These are phyloP conservation scores for Adela reaumurella DNA, from an alignment of 2,888 invertebrate genomes.

Conservation along the genomic window DNA sequence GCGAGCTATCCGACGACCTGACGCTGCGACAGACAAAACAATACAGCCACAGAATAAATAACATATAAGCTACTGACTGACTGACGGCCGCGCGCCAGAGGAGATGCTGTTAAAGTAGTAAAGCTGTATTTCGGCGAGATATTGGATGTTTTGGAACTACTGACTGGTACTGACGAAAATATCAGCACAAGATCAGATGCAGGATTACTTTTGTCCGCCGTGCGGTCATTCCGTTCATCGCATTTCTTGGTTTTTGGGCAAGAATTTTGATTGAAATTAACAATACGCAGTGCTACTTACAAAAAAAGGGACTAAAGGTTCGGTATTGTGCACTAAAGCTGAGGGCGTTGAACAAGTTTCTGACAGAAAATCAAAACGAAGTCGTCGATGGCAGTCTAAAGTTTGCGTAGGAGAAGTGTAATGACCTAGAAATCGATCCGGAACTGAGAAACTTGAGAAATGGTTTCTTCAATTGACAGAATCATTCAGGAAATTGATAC, in stretches of 20 bases:
- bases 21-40: too few relatives aligned
- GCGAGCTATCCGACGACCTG: too few relatives aligned
- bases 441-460: not conserved
- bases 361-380: not conserved
- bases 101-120: constrained; percentile 4
- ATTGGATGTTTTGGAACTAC: not conserved
- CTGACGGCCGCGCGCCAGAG: constrained; percentile 2
- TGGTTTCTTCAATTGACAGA: not conserved
- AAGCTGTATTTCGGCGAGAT: not conserved
- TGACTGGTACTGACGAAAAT: not conserved
- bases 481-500: too few relatives aligned
- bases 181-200: constrained; percentile 2
- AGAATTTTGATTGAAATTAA: constrained; percentile 4
- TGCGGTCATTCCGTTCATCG: constrained; percentile 2
- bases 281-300: not conserved
- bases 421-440: not conserved
- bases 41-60: too few relatives aligned
- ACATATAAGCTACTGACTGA: too few relatives aligned
- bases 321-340: too few relatives aligned
- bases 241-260: constrained; percentile 3
- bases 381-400: not conserved
- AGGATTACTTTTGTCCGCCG: constrained; percentile 1
- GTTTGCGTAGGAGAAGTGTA: too few relatives aligned
- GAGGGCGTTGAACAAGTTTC: not conserved
- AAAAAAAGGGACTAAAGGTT: too few relatives aligned